Percentiles rank a stretch among this genome's conserved stretches.
These are phyloP conservation scores for Myrmecophaga tridactyla DNA, from an alignment of 2,113 vertebrate genomes.

Conservation along the genomic window DNA sequence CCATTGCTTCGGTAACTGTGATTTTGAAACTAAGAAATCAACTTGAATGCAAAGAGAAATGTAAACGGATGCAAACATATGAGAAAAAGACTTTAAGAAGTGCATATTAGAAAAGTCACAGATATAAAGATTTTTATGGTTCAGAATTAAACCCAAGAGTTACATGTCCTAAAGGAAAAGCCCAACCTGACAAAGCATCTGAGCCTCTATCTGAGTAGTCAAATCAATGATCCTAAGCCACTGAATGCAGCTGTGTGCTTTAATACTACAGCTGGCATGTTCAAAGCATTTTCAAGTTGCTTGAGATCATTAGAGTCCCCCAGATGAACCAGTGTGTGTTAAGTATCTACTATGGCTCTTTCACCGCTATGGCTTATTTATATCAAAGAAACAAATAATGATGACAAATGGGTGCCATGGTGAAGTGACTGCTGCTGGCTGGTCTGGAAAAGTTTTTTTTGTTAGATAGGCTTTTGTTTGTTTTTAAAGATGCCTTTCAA, in stretches of 20 bases:
- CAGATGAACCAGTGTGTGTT: not conserved
- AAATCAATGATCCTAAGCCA: not conserved
- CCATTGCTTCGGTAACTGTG: not conserved
- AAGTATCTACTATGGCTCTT: not conserved
- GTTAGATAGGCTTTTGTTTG: not conserved
- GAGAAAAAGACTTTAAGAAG: not conserved
- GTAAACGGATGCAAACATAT: not conserved
- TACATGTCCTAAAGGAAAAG: not conserved
- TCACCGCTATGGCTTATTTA: not conserved
- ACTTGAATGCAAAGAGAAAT: not conserved
- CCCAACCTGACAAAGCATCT: not conserved
- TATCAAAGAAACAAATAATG: not conserved
- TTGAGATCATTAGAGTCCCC: not conserved
- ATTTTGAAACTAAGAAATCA: constrained; percentile 1
- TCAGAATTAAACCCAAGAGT: not conserved
- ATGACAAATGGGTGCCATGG: too few relatives aligned
- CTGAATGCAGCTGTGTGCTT: not conserved
- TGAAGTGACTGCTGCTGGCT: not conserved
- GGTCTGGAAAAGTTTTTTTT: not conserved
- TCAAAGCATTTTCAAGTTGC: not conserved
- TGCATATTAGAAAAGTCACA: not conserved
- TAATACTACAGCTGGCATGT: not conserved
- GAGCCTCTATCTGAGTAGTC: not conserved
- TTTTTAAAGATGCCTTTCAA: not conserved
- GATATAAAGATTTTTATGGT: not conserved